Base-by-base conservation (phyloP, 1,140 invertebrate species). In the Drosophila pandora region DNA sequence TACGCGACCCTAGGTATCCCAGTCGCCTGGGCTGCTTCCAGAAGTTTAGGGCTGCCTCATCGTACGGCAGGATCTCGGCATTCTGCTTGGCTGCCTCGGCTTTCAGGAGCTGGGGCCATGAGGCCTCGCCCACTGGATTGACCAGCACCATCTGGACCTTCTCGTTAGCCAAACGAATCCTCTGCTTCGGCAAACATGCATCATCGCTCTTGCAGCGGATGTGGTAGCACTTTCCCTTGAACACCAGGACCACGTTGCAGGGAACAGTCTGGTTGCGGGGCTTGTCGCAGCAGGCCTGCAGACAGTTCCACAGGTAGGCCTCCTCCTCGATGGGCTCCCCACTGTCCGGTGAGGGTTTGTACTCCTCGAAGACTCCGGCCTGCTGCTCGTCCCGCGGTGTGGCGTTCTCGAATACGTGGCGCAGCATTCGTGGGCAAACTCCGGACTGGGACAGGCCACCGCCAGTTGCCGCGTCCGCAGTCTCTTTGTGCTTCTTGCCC, bases 241-340 rank as follows among this genome's bases (percentile, higher is more conserved):
- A 94, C 87, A 96, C 95, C 79, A 97, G 95, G 3, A 95, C 96
- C 67, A 97, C 94, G 92, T 97, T 96, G 89, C 97, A 97, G 1
- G 93, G 90, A 39, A 94, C 92, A 1, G 79, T 89, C 17, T 69
- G 67, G 23, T 82, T 84, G 2, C 54, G 68, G 0, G 70, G 68
- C 91, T 90, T 90, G 17, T 90, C 82, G 89, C 97, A 97, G 85
- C 97, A 97, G 34, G 93, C 93, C 72, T 94, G 92, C 3, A 96
- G 93, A 91, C 97, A 97, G 48, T 94, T 77, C 73, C 79, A 81
- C 0, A 91, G 59, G 37, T 90, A 89, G 6, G 78, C 62, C 50
- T 90, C 88, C 47, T 81, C 88, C 13, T 84, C 83, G 10, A 81
- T 21, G 7, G 65, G 65, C n/a, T 69, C 65, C 58, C 12, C 54